Evolutionary conservation across 2,888 invertebrate genomes (phyloP).

Genomic region (Lithodes maja): DNA sequence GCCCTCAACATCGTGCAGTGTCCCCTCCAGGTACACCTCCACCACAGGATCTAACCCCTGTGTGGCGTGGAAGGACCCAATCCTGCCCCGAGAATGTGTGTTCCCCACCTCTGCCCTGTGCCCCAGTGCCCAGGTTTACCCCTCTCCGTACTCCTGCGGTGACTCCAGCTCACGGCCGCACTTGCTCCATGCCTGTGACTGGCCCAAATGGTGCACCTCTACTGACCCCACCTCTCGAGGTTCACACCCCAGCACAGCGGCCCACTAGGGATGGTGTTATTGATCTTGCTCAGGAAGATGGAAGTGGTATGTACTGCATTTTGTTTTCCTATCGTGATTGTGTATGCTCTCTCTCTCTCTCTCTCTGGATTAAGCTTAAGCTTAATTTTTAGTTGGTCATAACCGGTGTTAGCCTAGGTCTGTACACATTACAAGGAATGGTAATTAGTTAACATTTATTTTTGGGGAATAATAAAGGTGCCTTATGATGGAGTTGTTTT

Average conservation of each 20-base stretch:
- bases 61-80: slow-evolving; percentile 15
- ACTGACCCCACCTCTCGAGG: slow-evolving; percentile 6
- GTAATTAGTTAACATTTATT: no score
- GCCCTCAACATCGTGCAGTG: not conserved
- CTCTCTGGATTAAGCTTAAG: no score
- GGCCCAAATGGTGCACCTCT: slow-evolving; percentile 35
- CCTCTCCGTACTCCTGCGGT: slow-evolving; percentile 1
- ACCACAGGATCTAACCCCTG: slow-evolving; percentile 9
- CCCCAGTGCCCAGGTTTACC: slow-evolving; percentile 27
- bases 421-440: no score
- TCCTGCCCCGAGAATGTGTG: slow-evolving; percentile 36
- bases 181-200: slow-evolving; percentile 46
- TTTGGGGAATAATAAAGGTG: no score
- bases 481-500: no score
- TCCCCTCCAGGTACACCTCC: not conserved
- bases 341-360: no score
- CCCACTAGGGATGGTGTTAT: slow-evolving; percentile 35
- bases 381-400: no score
- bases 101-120: not conserved
- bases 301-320: slow-evolving; percentile 22
- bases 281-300: slow-evolving; percentile 40
- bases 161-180: slow-evolving; percentile 40
- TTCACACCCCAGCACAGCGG: not conserved
- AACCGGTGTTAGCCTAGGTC: no score
- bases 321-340: no score